Conservation (phyloP, 2,888 invertebrate genomes). For the Melanophora roralis region DNA sequence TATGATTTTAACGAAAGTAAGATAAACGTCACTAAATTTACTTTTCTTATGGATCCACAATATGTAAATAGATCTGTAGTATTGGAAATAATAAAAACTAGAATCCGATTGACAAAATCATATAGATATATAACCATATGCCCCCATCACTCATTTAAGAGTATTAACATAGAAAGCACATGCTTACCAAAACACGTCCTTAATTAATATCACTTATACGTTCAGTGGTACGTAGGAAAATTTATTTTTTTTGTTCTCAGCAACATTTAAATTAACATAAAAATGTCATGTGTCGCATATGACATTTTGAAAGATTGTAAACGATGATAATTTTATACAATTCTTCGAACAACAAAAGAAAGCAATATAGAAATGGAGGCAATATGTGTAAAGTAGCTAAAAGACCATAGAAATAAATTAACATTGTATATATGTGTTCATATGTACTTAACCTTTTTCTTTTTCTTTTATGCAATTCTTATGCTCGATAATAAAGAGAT, state of each 20-base stretch:
- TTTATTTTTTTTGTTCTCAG: too few species aligned
- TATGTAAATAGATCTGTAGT: too few species aligned
- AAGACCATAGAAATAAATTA: constrained; percentile 29
- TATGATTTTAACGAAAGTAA: too few species aligned
- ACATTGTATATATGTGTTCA: background rate
- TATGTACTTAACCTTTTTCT: constrained; percentile 44
- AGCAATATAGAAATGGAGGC: constrained; percentile 24
- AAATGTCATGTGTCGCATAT: constrained; percentile 34
- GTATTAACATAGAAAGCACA: too few species aligned
- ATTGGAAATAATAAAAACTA: too few species aligned
- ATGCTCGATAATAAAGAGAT: constrained; percentile 36
- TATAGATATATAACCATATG: too few species aligned
- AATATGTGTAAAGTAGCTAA: constrained; percentile 48
- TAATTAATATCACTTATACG: constrained; percentile 52
- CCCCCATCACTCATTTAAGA: too few species aligned
- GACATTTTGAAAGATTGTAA: constrained; percentile 38
- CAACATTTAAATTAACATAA: constrained; percentile 37
- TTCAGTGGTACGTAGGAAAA: background rate
- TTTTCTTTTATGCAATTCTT: constrained; percentile 1
- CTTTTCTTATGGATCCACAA: too few species aligned
- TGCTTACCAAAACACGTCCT: background rate
- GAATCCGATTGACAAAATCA: too few species aligned
- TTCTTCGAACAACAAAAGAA: constrained; percentile 17
- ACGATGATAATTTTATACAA: constrained; percentile 36
- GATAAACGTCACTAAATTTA: too few species aligned